phyloP scores from a whole-genome alignment of 2,888 invertebrate genomes.

The Amiota communis region DNA sequence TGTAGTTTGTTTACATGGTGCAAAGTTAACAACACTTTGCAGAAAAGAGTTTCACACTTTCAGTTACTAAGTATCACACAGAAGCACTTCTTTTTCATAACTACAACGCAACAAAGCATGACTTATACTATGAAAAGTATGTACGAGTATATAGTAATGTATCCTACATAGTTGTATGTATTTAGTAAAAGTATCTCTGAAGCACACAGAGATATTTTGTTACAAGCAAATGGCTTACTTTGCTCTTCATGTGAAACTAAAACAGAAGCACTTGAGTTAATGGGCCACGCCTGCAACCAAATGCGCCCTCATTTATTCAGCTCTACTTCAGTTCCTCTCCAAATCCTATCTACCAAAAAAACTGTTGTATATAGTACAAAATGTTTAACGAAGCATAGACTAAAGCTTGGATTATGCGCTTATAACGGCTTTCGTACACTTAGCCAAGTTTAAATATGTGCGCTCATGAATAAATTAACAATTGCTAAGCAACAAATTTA shows the following conservation, averaged over 20 bases:
- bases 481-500: conserved; percentile 6
- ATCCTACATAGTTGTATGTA: too few relatives aligned
- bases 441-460: conserved; percentile 4
- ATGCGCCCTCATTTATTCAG: not conserved
- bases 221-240: not conserved
- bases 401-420: conserved; percentile 25
- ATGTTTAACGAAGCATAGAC: conserved; percentile 23
- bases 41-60: conserved; percentile 5
- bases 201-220: not conserved
- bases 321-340: not conserved
- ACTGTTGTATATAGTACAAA: not conserved
- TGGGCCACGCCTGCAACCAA: not conserved
- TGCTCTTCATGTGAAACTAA: not conserved
- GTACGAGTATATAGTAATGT: too few relatives aligned
- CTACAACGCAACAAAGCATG: too few relatives aligned
- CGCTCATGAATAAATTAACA: conserved; percentile 30
- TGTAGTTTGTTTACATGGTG: not conserved
- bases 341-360: too few relatives aligned
- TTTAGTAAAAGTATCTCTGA: too few relatives aligned
- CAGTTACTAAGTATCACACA: not conserved
- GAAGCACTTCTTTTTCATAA: too few relatives aligned
- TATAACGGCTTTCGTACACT: not conserved
- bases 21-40: not conserved
- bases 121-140: too few relatives aligned
- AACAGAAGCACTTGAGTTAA: conserved; percentile 9